phyloP scores from a whole-genome alignment of 2,888 invertebrate species.

The Zele albiditarsus region DNA sequence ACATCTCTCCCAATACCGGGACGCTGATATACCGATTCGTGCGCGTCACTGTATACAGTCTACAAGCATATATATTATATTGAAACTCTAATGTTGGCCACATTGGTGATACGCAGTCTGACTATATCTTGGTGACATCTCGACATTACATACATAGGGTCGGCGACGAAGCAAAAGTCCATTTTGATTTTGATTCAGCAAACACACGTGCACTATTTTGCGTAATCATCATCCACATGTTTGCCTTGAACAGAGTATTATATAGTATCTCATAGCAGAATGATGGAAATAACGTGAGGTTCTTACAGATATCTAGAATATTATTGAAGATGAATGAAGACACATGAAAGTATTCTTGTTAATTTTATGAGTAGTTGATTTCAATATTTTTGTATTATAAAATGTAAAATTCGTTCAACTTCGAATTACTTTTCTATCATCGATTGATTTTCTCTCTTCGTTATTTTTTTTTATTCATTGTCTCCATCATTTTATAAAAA shows the following conservation, averaged over 20 bases:
- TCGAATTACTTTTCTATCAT: not conserved
- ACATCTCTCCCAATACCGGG: slow-evolving; percentile 29
- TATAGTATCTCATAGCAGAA: not conserved
- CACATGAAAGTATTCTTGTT: no score
- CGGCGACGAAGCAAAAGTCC: slow-evolving; percentile 49
- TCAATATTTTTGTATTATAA: not conserved
- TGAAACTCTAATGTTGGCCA: slow-evolving; percentile 7
- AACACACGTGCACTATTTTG: slow-evolving; percentile 64
- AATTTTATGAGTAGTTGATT: not conserved
- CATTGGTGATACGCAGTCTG: slow-evolving; percentile 20
- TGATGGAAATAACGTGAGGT: no score
- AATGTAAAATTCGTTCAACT: no score
- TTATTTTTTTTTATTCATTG: no score
- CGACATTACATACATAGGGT: slow-evolving; percentile 36
- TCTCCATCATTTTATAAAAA: no score
- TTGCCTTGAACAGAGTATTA: slow-evolving; percentile 5
- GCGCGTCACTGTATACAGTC: slow-evolving; percentile 8
- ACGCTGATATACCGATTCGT: slow-evolving; percentile 2
- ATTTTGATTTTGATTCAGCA: slow-evolving; percentile 54
- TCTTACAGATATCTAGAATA: no score
- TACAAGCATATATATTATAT: not conserved
- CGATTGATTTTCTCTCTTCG: not conserved
- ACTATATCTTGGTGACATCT: slow-evolving; percentile 55
- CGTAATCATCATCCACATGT: slow-evolving; percentile 59
- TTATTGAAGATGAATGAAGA: no score